Percentiles rank a stretch among this genome's conserved stretches.
Conservation (phyloP, 2,888 invertebrate genomes). For the Polia nebulosa region DNA sequence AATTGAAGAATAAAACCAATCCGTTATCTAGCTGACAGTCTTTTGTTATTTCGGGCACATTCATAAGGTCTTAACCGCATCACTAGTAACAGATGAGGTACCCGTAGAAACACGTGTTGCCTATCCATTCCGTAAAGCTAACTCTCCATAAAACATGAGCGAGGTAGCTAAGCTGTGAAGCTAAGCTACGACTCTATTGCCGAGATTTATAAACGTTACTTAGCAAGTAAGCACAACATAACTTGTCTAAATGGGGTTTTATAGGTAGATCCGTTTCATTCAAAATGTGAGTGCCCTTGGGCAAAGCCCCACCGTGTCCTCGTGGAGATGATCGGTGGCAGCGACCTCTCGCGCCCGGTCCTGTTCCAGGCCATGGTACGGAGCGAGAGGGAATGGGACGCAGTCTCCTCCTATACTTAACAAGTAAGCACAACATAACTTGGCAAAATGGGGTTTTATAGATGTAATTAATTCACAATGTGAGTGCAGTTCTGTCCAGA, state of each 20-base stretch:
- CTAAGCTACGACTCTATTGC: background rate
- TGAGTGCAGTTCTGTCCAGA: too few species aligned
- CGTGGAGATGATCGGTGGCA: too few species aligned
- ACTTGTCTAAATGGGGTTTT: background rate
- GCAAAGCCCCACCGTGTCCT: too few species aligned
- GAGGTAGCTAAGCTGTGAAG: background rate
- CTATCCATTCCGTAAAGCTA: slow-evolving; percentile 13
- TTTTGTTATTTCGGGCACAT: slow-evolving; percentile 37
- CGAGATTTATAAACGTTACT: background rate
- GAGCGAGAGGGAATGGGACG: too few species aligned
- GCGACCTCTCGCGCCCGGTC: too few species aligned
- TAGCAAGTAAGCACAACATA: background rate
- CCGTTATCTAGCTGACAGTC: slow-evolving; percentile 20
- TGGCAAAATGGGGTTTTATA: too few species aligned
- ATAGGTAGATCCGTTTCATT: too few species aligned
- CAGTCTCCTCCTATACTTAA: too few species aligned
- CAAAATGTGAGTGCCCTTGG: too few species aligned
- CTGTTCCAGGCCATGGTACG: too few species aligned
- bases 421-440: too few species aligned
- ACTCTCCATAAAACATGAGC: background rate
- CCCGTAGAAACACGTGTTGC: slow-evolving; percentile 27
- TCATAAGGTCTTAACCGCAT: slow-evolving; percentile 12
- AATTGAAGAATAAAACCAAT: slow-evolving; percentile 6
- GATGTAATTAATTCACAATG: too few species aligned
- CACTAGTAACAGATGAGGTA: slow-evolving; percentile 26